phyloP scores from a whole-genome alignment of 2,797 vertebrate genomes.

The Coregonus ussuriensis region DNA sequence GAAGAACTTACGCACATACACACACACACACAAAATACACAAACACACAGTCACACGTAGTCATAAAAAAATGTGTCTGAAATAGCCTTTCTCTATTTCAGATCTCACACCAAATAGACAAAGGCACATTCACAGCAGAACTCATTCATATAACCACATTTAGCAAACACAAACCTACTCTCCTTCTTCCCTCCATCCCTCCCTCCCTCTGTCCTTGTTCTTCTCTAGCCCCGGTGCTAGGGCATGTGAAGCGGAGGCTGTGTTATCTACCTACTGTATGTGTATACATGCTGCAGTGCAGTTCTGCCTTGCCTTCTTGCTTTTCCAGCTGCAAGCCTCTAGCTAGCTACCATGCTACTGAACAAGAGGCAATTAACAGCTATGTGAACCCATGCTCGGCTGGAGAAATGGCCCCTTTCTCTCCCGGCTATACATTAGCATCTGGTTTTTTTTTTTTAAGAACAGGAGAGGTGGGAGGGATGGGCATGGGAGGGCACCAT shows the following conservation, averaged over 20 bases:
- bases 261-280: constrained; percentile 9
- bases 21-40: background rate
- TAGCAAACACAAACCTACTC: background rate
- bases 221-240: constrained; percentile 28
- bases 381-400: constrained; percentile 41
- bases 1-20: background rate
- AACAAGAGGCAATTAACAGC: constrained; percentile 66
- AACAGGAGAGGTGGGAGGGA: background rate
- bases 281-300: constrained; percentile 21
- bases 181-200: background rate
- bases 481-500: background rate
- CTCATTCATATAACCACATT: background rate
- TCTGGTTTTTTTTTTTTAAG: constrained; percentile 21
- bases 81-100: too few species aligned
- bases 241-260: constrained; percentile 26
- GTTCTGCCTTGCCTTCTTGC: constrained; percentile 14
- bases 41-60: background rate
- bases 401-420: constrained; percentile 39
- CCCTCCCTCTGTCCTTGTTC: constrained; percentile 13
- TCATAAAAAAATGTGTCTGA: background rate
- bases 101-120: background rate
- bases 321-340: constrained; percentile 42
- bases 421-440: constrained; percentile 48
- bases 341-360: constrained; percentile 30
- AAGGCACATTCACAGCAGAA: background rate